Conservation (phyloP, 2,113 vertebrate species). For the Tretioscincus oriximinensis region DNA sequence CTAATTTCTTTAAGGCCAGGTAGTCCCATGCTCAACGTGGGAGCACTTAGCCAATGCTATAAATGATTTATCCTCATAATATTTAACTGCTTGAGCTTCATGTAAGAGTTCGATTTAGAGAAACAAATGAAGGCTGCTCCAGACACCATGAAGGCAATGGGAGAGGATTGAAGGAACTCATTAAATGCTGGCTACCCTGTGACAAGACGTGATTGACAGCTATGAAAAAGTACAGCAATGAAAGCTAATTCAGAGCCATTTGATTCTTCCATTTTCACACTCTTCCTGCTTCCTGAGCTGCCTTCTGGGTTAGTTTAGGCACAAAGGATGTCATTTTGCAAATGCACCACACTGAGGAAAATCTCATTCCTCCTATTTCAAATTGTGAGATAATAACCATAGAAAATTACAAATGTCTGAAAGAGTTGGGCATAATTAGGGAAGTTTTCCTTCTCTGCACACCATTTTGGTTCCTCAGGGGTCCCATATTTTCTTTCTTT, state of each 20-base stretch:
- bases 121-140: slow-evolving; percentile 45
- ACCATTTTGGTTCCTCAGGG: no score
- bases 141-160: slow-evolving; percentile 11
- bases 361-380: neutral
- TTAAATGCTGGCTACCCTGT: slow-evolving; percentile 34
- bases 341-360: slow-evolving; percentile 26
- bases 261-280: neutral
- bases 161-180: slow-evolving; percentile 26
- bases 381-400: neutral
- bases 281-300: slow-evolving; percentile 21
- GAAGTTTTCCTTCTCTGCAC: neutral
- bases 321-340: neutral
- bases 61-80: slow-evolving; percentile 14
- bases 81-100: slow-evolving; percentile 46
- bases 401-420: neutral
- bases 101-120: slow-evolving; percentile 33
- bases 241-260: slow-evolving; percentile 32
- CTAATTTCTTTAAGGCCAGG: slow-evolving; percentile 34
- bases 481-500: neutral
- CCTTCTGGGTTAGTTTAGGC: slow-evolving; percentile 2
- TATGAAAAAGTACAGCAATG: slow-evolving; percentile 28
- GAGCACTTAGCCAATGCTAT: neutral
- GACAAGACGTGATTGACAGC: slow-evolving; percentile 25
- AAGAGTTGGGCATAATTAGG: neutral
- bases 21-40: neutral